Evolutionary conservation across 2,888 invertebrate species (phyloP), one percentile per base, ranked within the genome.

Genomic region (Euphydryas editha): DNA sequence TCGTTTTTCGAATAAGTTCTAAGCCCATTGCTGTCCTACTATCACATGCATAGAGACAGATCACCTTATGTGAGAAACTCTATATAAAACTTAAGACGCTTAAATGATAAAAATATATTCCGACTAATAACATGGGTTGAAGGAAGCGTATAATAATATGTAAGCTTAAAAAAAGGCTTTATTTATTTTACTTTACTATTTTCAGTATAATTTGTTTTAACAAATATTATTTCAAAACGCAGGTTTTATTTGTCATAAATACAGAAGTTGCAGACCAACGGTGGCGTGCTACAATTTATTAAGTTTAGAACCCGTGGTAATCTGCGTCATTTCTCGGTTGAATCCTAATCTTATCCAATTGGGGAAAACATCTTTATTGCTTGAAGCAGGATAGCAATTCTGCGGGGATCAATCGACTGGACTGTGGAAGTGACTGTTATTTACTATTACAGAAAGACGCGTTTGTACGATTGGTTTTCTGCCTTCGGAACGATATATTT

Each of bases 341-440:
- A 76, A 76, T 75, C 77, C 76, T 78, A 80, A 84, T 84, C 84
- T 81, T 76, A 79, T 78, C 81, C 85, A 83, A 88, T 87, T 84
- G 87, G 83, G 80, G 81, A 85, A 87, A 86, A 84, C 79, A 86
- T 87, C 86, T 86, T 69, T 69, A 69, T 69, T 69, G 69, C 62
- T 57, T 21, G 44, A 51, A 69, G 66, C 59, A 59, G 62, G 62
- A 63, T 62, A 67, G 69, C 69, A 62, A 66, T 63, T 69, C 63
- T 62, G 62, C 39, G 63, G 51, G 56, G 66, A 69, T 69, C 66
- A 69, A 69, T 69, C 66, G 69, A 69, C 36, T 69, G 62, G 66
- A 61, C 66, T 62, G 80, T 76, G 79, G 72, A 76, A 82, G 81
- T 81, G 83, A 83, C 84, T 85, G 84, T 84, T 81, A 81, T 81